Evolutionary conservation across 2,797 vertebrate species (phyloP), one percentile per base, ranked within the genome.

Genomic region (Arctocebus calabarensis): DNA sequence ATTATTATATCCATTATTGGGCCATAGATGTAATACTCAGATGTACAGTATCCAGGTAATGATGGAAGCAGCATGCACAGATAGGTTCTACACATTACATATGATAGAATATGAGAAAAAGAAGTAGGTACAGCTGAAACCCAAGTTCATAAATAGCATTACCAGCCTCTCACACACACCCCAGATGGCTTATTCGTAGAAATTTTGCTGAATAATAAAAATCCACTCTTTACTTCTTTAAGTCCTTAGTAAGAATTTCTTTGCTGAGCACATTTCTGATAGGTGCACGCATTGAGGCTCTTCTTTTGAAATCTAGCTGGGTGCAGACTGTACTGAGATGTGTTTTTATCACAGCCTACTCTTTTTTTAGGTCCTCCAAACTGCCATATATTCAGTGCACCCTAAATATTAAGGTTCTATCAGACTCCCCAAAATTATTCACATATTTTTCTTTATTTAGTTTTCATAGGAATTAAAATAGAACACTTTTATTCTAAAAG

Each of bases 391-490:
- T 78, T 95, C 37, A 27, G 45, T 74, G 27, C 43, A 17, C 40
- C n/a, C 66, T 88, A 59, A 62, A 55, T 91, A n/a, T 91, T 84
- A 92, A 17, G 23, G 40, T 94, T 1, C 25, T 29, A 70, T 74
- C 57, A 68, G 85, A 88, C 10, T 1, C 43, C 43, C 43, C 66
- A 91, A 92, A 94, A 29, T 11, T 27, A 34, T 84, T 79, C 59
- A 11, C 14, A 64, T n/a, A 11, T 52, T 89, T 66, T 81, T 92
- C 27, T 52, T 95, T 59, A 81, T 37, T 90, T 92, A 74, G 83
- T 85, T 85, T 79, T 5, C 2, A 27, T 16, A 90, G 52, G 13
- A 32, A 32, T 87, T 77, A 29, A 94, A 84, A 88, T 90, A 90
- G 81, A 95, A 22, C 25, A 71, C 14, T 43, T 74, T 84, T 40